Evolutionary conservation across 2,888 invertebrate species (phyloP).

Genomic region (Capitulum mitella): DNA sequence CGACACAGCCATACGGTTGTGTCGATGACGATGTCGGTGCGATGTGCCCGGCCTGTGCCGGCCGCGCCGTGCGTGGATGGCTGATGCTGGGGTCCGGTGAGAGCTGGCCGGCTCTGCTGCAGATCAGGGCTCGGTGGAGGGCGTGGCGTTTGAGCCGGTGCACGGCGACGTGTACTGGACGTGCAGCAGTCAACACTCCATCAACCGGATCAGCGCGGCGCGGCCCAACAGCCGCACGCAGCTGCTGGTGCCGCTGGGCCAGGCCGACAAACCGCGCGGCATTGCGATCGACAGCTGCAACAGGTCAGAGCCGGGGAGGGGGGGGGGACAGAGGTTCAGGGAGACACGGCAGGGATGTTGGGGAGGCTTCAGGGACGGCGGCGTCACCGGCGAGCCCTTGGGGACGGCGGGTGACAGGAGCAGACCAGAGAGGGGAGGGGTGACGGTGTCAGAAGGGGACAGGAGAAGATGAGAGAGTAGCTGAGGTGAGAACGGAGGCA

Average conservation of each 20-base stretch:
- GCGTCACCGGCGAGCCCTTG: too few relatives aligned
- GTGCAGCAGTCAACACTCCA: constrained; percentile 67
- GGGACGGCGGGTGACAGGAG: background rate
- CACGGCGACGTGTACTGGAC: constrained; percentile 75
- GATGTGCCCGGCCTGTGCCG: too few relatives aligned
- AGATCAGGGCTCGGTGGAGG: constrained; percentile 81
- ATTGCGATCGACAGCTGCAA: constrained; percentile 78
- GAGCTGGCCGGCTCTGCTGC: constrained; percentile 33
- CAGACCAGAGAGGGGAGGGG: background rate
- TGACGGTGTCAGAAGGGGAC: too few relatives aligned
- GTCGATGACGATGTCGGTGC: too few relatives aligned
- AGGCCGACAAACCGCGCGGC: constrained; percentile 72
- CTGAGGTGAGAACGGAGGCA: too few relatives aligned
- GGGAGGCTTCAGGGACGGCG: too few relatives aligned
- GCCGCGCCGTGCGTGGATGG: background rate
- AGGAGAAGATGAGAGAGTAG: too few relatives aligned
- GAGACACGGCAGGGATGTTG: too few relatives aligned
- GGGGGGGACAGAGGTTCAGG: too few relatives aligned
- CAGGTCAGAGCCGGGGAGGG: constrained; percentile 43
- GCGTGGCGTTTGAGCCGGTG: constrained; percentile 66
- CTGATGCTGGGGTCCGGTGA: too few relatives aligned
- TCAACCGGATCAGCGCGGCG: constrained; percentile 53
- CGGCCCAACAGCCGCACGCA: constrained; percentile 41
- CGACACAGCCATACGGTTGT: too few relatives aligned
- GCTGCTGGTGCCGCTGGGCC: constrained; percentile 56